Base-by-base conservation (phyloP, 1,140 invertebrate species). In the Zelostemma sp. region DNA sequence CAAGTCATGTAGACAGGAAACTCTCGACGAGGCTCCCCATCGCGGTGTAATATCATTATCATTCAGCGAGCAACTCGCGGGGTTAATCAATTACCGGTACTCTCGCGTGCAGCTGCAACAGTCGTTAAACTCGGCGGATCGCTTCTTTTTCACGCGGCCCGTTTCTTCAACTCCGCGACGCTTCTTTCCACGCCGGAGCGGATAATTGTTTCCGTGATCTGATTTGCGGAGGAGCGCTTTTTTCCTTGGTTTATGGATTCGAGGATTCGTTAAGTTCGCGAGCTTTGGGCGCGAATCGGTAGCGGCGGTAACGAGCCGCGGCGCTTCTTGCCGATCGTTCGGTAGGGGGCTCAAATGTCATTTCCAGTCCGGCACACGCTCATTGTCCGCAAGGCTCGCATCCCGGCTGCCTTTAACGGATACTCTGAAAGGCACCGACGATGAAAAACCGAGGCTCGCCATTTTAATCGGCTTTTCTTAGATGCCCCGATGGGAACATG, bases 71-170 rank as follows among this genome's bases (percentile, higher is more conserved):
- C 59, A 66, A 46, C 68, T 67, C 53, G 49, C 55, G 46, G 60
- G 69, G 62, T 74, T 73, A 75, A 78, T 79, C 77, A 79, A 78
- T 79, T 78, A 75, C 76, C 74, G 73, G 54, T 53, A 31, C 43
- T 50, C 33, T 43, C 46, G 54, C 62, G 54, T 43, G 55, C 43
- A 50, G 59, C 55, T 15, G 40, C 40, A 15, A 15, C 15, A 25
- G 21, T 25, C 21, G 21, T 25, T 25, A 25, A 25, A 25, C 21
- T 8, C 21, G 21, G 21, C 21, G 21, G 8, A 8, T 25, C 21
- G 21, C 21, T 3, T 4, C 21, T 25, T 25, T 25, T 25, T 25
- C 21, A 25, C 21, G 21, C 21, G 21, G 3, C 21, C 21, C 21
- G 21, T 25, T 25, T 25, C 21, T 25, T 25, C 21, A 25, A 25